phyloP scores from a whole-genome alignment of 2,113 vertebrate genomes.

The Stictonetta naevosa region DNA sequence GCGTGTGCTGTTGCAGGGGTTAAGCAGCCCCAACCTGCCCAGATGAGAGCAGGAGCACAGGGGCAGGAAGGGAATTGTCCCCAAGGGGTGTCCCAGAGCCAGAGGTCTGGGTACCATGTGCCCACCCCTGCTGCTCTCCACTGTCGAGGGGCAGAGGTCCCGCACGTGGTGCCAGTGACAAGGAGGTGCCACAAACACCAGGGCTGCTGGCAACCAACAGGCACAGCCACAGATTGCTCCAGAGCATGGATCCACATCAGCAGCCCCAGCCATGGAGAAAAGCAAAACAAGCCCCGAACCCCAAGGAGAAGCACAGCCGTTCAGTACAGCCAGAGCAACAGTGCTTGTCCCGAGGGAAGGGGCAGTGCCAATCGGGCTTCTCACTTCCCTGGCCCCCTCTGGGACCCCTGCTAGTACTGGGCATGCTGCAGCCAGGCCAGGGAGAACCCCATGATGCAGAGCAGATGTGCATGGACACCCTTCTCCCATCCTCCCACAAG shows the following conservation, averaged over 20 bases:
- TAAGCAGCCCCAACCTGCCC: neutral
- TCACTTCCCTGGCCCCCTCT: neutral
- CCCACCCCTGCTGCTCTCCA: neutral
- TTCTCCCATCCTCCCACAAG: accelerated
- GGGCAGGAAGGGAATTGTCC: neutral
- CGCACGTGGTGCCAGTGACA: accelerated
- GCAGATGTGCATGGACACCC: neutral
- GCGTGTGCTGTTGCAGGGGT: accelerated
- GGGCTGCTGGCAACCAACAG: accelerated
- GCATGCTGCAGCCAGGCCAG: accelerated
- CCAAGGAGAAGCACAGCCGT: neutral
- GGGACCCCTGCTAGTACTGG: neutral
- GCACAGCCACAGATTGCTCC: neutral
- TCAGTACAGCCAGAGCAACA: neutral
- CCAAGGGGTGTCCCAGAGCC: neutral
- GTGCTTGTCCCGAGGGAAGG: neutral
- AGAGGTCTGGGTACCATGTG: neutral
- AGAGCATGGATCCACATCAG: neutral
- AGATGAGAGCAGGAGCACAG: neutral
- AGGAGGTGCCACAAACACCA: neutral
- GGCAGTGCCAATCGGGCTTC: neutral
- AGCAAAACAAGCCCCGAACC: neutral
- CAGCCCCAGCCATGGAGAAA: neutral
- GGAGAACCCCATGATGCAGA: neutral
- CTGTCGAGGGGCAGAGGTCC: accelerated